These are phyloP conservation scores for Cettia cetti DNA, from an alignment of 2,113 vertebrate species.

Conservation along the genomic window DNA sequence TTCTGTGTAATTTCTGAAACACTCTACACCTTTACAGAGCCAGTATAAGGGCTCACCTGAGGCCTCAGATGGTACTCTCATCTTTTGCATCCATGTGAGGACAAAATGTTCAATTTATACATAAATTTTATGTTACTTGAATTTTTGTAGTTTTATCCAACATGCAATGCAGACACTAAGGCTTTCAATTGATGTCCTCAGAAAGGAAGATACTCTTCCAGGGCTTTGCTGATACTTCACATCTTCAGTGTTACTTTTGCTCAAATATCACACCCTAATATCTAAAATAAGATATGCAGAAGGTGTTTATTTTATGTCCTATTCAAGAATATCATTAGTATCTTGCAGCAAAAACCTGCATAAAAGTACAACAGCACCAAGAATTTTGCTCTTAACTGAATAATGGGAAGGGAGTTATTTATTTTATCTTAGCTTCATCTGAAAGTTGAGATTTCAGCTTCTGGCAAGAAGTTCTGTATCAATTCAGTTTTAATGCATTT, in stretches of 20 bases:
- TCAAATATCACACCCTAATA: background rate
- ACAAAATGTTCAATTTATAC: background rate
- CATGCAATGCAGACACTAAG: background rate
- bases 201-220: background rate
- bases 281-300: background rate
- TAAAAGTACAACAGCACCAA: background rate
- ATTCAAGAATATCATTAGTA: background rate
- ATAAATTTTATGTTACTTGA: background rate
- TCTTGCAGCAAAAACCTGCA: background rate
- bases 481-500: background rate
- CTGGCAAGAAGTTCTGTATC: background rate
- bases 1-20: background rate
- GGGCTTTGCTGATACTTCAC: background rate
- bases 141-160: background rate
- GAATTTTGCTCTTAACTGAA: background rate
- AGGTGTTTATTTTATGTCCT: background rate
- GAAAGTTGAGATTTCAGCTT: background rate
- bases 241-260: background rate
- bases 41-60: background rate
- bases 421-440: background rate
- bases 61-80: background rate
- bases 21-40: background rate
- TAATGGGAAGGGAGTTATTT: background rate
- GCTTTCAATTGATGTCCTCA: background rate
- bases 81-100: background rate